Base-by-base conservation (phyloP, 2,797 vertebrate genomes). In the Myripristis jacobus region DNA sequence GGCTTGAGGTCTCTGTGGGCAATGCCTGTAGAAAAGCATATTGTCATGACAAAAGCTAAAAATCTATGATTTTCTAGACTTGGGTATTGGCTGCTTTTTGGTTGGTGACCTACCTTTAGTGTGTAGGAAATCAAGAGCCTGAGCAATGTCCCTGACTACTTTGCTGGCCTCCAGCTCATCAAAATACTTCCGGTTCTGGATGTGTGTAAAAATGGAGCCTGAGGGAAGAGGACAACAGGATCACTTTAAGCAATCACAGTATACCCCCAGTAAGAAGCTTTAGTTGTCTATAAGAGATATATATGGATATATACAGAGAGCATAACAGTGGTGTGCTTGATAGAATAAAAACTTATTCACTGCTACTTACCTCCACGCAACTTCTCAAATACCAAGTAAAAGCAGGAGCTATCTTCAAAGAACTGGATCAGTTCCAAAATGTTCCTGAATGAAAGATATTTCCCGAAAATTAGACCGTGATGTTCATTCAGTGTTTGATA, bases 361-460 rank as follows among this genome's bases (percentile, higher is more conserved):
- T 70, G 58, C 75, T 80, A 19, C 48, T 77, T 94, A 98, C 98
- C 98, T 94, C 98, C 98, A 87, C 91, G 89, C 38, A 99, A 90
- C 91, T 99, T 99, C 94, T 99, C 98, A 93, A 99, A 99, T 62
- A 99, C 97, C 92, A 99, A 93, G 91, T 98, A 99, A 92, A 98
- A 99, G 83, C 95, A 94, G 79, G 91, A 70, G 55, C 93, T 94
- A 79, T 99, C 97, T 93, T 99, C 98, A 92, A 98, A 98, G 90
- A 99, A 99, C 87, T 99, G 96, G 80, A 96, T 95, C 89, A 99
- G 86, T 83, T 98, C 97, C 94, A 99, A 93, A 90, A 99, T 96
- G 88, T 99, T 98, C 93, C 98, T 99, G 89, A 47, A 70, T n/a
- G 4, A 69, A 66, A 88, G 66, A 70, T 50, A 66, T 70, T 70